Evolutionary conservation across 2,113 vertebrate genomes (phyloP).

Genomic region (Nansenia antarctica): DNA sequence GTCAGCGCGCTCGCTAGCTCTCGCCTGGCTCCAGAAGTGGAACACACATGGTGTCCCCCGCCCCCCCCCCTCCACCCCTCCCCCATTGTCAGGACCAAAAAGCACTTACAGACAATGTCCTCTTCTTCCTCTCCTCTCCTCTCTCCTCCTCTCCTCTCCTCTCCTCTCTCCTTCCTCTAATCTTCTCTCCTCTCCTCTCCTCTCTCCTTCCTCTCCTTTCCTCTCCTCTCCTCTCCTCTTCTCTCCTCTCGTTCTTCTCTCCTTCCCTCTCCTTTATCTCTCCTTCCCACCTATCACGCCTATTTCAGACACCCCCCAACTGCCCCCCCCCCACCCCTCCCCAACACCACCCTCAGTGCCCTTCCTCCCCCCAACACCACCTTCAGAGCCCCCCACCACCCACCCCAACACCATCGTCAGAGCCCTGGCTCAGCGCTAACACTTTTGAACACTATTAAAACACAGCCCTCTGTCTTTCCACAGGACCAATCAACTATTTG

Average conservation of each 20-base stretch:
- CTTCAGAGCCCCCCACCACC: too few species aligned
- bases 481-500: too few species aligned
- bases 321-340: too few species aligned
- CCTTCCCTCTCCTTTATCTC: not conserved
- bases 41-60: slow-evolving; percentile 8
- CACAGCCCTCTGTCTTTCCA: not conserved
- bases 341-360: too few species aligned
- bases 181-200: too few species aligned
- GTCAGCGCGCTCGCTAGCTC: not conserved
- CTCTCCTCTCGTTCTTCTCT: too few species aligned
- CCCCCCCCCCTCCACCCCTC: not conserved
- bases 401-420: too few species aligned
- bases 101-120: slow-evolving; percentile 7
- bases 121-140: not conserved
- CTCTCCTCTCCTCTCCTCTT: too few species aligned
- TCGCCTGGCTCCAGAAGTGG: not conserved
- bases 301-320: too few species aligned
- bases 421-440: too few species aligned
- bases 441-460: not conserved
- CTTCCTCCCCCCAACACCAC: too few species aligned
- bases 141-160: not conserved
- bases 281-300: not conserved
- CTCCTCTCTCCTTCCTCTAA: not conserved
- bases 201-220: too few species aligned
- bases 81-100: not conserved